Base-by-base conservation (phyloP, 2,113 vertebrate species). In the Ibidorhyncha struthersii region DNA sequence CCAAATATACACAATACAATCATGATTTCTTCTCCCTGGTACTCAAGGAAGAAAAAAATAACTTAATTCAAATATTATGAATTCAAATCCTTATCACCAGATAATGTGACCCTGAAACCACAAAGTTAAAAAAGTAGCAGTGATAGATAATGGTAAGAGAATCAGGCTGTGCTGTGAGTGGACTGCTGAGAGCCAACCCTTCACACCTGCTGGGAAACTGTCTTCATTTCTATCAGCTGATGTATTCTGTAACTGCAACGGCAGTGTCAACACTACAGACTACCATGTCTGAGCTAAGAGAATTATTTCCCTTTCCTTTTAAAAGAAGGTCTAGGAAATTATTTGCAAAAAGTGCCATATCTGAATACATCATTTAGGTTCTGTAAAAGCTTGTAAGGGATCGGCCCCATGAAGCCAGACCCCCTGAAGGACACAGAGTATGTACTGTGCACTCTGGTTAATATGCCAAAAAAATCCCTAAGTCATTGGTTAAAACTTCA, bases 401-500 rank as follows among this genome's bases (percentile, higher is more conserved):
- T 7, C 55, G 26, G 41, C 29, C 29, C 12, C 26, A 14, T 0
- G 23, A 65, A 40, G 29, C 27, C 63, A 58, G 71, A 2, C 52
- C n/a, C 30, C 19, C 22, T 12, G 13, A 21, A 53, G 69, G 2
- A 58, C 0, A 0, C 12, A 22, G 29, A n/a, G 17, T 1, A 25
- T 1, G 9, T 8, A 21, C 47, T 27, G 21, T 12, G 25, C 4
- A 0, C 17, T 14, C 17, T 22, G 12, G 26, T 1, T 5, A 19
- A 18, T 0, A 63, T 2, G 2, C 47, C 61, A 71, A 2, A 34
- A 26, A 26, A 29, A 40, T 38, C 29, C 38, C 26, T 22, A 9
- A 8, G 29, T 9, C 4, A 0, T 6, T 1, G 9, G 15, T 19
- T 49, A 3, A 1, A n/a, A n/a, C 47, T 5, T 6, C 58, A 65